phyloP scores from a whole-genome alignment of 2,797 vertebrate genomes.

The Rhynchotus rufescens region DNA sequence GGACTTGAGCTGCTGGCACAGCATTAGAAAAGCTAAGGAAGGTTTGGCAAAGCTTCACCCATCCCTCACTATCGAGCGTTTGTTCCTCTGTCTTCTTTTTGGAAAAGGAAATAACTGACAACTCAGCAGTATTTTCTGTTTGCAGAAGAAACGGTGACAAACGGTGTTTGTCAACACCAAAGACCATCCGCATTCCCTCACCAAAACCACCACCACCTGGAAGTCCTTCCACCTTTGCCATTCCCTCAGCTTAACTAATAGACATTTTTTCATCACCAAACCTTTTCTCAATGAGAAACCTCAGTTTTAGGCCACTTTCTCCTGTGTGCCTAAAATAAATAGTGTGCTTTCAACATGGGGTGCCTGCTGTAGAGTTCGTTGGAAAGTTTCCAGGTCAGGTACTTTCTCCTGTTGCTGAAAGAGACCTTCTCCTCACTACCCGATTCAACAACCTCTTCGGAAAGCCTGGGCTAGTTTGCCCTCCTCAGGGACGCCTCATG shows the following conservation, averaged over 20 bases:
- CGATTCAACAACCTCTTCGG: background rate
- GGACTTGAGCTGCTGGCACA: background rate
- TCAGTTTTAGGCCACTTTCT: background rate
- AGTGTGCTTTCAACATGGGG: background rate
- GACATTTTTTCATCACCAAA: background rate
- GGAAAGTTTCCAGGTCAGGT: background rate
- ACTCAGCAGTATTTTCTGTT: background rate
- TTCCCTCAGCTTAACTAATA: background rate
- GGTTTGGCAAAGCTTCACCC: background rate
- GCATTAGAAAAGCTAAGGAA: background rate
- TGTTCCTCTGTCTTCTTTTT: background rate
- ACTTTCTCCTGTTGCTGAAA: background rate
- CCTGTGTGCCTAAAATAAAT: background rate
- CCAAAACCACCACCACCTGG: background rate
- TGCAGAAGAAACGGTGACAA: background rate
- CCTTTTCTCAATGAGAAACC: background rate
- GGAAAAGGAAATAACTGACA: background rate
- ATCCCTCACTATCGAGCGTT: background rate
- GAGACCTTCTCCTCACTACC: background rate
- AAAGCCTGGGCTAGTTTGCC: background rate
- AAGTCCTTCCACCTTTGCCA: background rate
- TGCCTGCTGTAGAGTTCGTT: background rate
- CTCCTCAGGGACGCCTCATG: background rate
- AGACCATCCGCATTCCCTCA: background rate
- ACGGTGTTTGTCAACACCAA: background rate